Percentiles rank a stretch among this genome's conserved stretches.
phyloP scores from a whole-genome alignment of 2,797 vertebrate species.

The Zonotrichia albicollis region DNA sequence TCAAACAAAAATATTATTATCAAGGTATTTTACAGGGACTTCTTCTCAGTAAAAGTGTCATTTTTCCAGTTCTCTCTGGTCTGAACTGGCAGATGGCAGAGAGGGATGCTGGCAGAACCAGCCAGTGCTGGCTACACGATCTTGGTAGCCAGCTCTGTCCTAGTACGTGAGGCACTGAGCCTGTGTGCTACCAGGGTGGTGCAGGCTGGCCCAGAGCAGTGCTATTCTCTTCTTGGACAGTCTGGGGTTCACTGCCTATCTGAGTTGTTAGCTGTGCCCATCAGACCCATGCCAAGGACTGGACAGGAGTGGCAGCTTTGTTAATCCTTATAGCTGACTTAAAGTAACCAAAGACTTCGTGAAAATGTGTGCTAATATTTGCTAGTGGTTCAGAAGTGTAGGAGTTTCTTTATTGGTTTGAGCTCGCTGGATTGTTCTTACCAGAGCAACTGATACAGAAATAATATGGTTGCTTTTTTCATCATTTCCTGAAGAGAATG shows the following conservation, averaged over 20 bases:
- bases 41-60: not conserved
- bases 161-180: not conserved
- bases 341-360: not conserved
- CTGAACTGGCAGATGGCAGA: not conserved
- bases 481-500: not conserved
- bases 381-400: not conserved
- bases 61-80: not conserved
- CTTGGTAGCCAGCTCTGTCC: not conserved
- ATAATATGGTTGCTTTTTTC: not conserved
- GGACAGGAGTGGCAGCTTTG: not conserved
- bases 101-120: not conserved
- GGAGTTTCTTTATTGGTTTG: not conserved
- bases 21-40: not conserved
- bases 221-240: not conserved
- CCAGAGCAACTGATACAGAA: not conserved
- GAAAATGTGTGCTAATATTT: not conserved
- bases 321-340: not conserved
- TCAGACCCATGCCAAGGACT: not conserved
- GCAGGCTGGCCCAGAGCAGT: not conserved
- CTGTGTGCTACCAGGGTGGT: not conserved
- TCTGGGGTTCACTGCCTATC: not conserved
- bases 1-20: accelerated
- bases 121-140: accelerated
- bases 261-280: not conserved
- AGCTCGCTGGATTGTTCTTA: not conserved